phyloP scores from a whole-genome alignment of 2,113 vertebrate species.

The Pseudorhombus dupliciocellatus region DNA sequence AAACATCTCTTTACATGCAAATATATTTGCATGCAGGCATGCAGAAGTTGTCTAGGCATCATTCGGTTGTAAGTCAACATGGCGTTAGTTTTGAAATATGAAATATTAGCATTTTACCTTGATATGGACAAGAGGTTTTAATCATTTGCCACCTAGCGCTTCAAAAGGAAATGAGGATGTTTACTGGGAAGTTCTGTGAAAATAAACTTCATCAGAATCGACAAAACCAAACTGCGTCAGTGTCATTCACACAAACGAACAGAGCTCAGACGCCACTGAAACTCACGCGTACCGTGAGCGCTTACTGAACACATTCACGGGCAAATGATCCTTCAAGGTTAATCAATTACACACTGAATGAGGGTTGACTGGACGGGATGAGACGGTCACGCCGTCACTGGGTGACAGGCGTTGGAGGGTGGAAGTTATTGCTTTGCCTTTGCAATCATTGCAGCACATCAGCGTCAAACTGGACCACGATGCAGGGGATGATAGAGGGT shows the following conservation, averaged over 20 bases:
- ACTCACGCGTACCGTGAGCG: conserved; percentile 22
- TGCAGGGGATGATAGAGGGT: conserved; percentile 47
- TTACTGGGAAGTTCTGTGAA: conserved; percentile 33
- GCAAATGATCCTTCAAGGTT: conserved; percentile 63
- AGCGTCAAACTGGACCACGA: conserved; percentile 66
- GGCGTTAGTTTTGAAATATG: conserved; percentile 15
- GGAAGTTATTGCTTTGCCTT: conserved; percentile 71
- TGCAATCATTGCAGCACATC: conserved; percentile 79
- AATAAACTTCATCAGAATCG: conserved; percentile 6
- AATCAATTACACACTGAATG: conserved; percentile 57
- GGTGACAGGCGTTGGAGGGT: conserved; percentile 22
- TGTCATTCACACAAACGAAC: conserved; percentile 20
- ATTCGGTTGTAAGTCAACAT: conserved; percentile 23
- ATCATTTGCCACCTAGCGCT: conserved; percentile 65
- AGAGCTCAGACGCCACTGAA: conserved; percentile 19
- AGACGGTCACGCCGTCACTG: conserved; percentile 48
- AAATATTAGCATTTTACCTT: conserved; percentile 50
- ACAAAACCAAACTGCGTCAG: conserved; percentile 17
- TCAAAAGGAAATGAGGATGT: conserved; percentile 54
- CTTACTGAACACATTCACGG: conserved; percentile 25
- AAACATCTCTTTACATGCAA: conserved; percentile 20
- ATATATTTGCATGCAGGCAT: conserved; percentile 38
- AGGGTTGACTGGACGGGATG: conserved; percentile 60
- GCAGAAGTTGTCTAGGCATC: conserved; percentile 3
- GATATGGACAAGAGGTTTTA: conserved; percentile 50